phyloP scores from a whole-genome alignment of 1,140 invertebrate genomes.

The Metopolophium dirhodum region DNA sequence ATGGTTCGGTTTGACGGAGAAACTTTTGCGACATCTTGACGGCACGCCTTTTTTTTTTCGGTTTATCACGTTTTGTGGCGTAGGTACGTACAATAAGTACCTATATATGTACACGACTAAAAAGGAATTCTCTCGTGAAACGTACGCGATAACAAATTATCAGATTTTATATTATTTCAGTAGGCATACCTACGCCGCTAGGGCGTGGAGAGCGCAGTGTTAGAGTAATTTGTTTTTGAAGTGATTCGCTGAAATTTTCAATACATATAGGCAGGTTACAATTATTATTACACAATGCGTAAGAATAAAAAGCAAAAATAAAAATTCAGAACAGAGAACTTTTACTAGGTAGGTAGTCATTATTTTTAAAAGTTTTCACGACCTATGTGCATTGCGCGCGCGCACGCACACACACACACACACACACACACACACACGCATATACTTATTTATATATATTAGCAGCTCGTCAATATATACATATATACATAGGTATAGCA shows the following conservation, averaged over 20 bases:
- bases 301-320: slow-evolving; percentile 4
- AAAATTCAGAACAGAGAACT: background rate
- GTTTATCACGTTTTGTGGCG: background rate
- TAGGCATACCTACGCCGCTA: background rate
- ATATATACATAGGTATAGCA: background rate
- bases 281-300: background rate
- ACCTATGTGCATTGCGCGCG: background rate
- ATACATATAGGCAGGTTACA: background rate
- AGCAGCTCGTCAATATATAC: background rate
- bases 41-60: background rate
- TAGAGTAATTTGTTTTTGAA: background rate
- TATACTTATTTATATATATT: background rate
- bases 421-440: too few species aligned
- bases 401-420: background rate
- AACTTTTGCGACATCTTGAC: background rate
- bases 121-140: background rate
- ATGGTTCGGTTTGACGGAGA: background rate
- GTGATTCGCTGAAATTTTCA: background rate
- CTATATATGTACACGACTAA: background rate
- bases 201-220: background rate
- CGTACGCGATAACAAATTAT: background rate
- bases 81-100: background rate
- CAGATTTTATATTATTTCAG: background rate
- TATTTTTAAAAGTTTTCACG: background rate
- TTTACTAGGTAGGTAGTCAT: background rate